Evolutionary conservation across 1,140 invertebrate genomes (phyloP).

Genomic region (Pogonognathellus flavescens): DNA sequence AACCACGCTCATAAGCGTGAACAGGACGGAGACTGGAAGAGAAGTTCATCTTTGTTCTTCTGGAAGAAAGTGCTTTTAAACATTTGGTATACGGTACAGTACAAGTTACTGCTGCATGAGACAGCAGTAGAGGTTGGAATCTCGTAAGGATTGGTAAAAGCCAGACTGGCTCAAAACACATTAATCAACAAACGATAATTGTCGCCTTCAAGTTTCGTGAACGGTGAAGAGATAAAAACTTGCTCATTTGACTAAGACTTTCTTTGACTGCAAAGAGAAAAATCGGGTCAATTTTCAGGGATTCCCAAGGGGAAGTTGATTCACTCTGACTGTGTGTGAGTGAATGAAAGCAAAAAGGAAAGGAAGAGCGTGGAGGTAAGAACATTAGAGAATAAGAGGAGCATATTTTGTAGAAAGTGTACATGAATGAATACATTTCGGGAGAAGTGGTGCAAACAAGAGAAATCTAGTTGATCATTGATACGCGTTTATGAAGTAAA

Average conservation of each 20-base stretch:
- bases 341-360: conserved; percentile 11
- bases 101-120: too few species aligned
- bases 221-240: conserved; percentile 21
- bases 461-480: conserved; percentile 11
- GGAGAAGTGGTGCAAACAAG: background rate
- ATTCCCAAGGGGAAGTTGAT: conserved; percentile 20
- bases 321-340: background rate
- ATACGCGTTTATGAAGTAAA: conserved; percentile 44
- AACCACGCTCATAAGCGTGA: too few species aligned
- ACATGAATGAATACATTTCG: background rate
- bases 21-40: too few species aligned
- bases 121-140: too few species aligned
- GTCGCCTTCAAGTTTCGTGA: background rate
- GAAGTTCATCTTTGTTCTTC: too few species aligned
- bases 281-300: conserved; percentile 24
- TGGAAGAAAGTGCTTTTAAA: too few species aligned
- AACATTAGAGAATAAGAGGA: background rate
- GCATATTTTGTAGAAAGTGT: background rate
- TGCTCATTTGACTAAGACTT: conserved; percentile 14
- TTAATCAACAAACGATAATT: too few species aligned
- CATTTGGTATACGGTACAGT: too few species aligned
- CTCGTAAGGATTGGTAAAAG: too few species aligned
- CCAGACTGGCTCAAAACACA: background rate
- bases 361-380: background rate
- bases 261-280: conserved; percentile 34